Evolutionary conservation across 2,888 invertebrate genomes (phyloP).

Genomic region (Heliconius sara): DNA sequence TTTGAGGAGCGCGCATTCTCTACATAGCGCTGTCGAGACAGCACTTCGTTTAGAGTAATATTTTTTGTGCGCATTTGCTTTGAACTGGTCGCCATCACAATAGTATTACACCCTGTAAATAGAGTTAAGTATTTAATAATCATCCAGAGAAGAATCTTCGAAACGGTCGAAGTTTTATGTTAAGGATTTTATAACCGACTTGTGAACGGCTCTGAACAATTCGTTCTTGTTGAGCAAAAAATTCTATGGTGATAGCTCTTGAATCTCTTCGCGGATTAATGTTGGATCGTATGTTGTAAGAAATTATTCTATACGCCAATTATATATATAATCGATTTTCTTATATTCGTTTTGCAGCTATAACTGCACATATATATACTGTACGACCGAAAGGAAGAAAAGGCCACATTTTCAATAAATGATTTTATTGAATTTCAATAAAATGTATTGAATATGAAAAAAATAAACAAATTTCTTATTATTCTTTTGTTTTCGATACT

Average conservation of each 20-base stretch:
- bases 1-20: slow-evolving; percentile 55
- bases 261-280: background rate
- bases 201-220: slow-evolving; percentile 15
- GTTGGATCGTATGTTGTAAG: background rate
- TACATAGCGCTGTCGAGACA: slow-evolving; percentile 51
- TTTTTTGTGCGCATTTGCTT: slow-evolving; percentile 54
- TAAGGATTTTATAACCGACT: slow-evolving; percentile 7
- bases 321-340: slow-evolving; percentile 9
- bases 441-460: background rate
- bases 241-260: slow-evolving; percentile 6
- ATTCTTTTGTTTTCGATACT: background rate
- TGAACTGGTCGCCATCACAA: slow-evolving; percentile 48
- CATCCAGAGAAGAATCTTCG: slow-evolving; percentile 37
- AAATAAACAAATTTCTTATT: background rate
- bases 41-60: slow-evolving; percentile 50
- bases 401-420: background rate
- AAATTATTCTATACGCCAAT: slow-evolving; percentile 7
- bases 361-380: background rate
- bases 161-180: slow-evolving; percentile 14
- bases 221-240: slow-evolving; percentile 20
- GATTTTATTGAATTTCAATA: background rate
- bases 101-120: slow-evolving; percentile 51
- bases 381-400: background rate
- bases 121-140: slow-evolving; percentile 40
- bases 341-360: background rate